Evolutionary conservation across 2,113 vertebrate genomes (phyloP).

Genomic region (Aphyosemion australe): DNA sequence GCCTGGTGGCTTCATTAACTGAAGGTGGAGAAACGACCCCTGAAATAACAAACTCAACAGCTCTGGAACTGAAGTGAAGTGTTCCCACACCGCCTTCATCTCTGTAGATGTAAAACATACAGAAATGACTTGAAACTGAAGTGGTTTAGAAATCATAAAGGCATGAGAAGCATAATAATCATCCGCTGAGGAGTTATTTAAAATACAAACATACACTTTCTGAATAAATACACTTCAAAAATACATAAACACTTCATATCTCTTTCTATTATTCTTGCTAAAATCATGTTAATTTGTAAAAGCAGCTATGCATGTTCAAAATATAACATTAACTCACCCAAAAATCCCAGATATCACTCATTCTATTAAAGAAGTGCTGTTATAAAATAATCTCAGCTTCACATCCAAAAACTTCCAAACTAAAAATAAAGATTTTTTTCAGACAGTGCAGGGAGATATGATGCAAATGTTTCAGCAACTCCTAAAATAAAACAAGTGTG

Average conservation of each 20-base stretch:
- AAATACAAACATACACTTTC: conserved; percentile 63
- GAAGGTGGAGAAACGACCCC: conserved; percentile 19
- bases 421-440: conserved; percentile 4
- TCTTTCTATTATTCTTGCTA: conserved; percentile 40
- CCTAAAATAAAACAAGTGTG: conserved; percentile 4
- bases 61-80: conserved; percentile 23
- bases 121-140: conserved; percentile 34
- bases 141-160: conserved; percentile 33
- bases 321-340: conserved; percentile 54
- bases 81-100: conserved; percentile 20
- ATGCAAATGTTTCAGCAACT: conserved; percentile 35
- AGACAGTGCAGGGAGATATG: conserved; percentile 32
- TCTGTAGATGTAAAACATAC: conserved; percentile 15
- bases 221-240: conserved; percentile 81
- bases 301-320: conserved; percentile 59
- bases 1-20: conserved; percentile 48
- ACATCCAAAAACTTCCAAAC: conserved; percentile 10
- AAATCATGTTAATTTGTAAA: conserved; percentile 56
- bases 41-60: conserved; percentile 46
- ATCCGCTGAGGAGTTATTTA: conserved; percentile 49
- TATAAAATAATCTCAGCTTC: conserved; percentile 32
- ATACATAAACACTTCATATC: conserved; percentile 65
- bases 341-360: conserved; percentile 24
- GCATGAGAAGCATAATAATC: conserved; percentile 19
- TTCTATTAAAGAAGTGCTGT: neutral